Percentiles rank a stretch among this genome's conserved stretches.
Conservation (phyloP, 2,113 vertebrate genomes). For the Ailurus styani region DNA sequence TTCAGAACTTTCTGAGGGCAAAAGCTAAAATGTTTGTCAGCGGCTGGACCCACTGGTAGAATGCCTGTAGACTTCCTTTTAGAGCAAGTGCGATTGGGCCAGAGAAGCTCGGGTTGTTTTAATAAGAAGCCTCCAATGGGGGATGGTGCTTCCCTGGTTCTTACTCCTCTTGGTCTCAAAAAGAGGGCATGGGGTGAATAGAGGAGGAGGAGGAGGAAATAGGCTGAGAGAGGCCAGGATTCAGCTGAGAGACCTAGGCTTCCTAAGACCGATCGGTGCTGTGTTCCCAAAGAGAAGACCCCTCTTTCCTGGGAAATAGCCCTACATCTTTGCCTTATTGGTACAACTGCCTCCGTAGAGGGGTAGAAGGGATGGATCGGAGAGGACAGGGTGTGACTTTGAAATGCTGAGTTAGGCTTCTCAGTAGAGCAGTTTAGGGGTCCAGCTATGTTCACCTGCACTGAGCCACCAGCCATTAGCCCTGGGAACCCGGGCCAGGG, state of each 20-base stretch:
- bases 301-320: background rate
- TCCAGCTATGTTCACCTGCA: background rate
- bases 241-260: background rate
- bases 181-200: background rate
- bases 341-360: background rate
- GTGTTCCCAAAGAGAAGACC: background rate
- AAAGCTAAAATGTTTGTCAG: background rate
- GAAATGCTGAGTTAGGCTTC: background rate
- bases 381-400: background rate
- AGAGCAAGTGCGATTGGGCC: background rate
- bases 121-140: background rate
- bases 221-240: background rate
- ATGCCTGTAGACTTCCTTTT: background rate
- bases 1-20: slow-evolving; percentile 14
- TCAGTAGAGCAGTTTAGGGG: background rate
- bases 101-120: slow-evolving; percentile 4
- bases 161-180: slow-evolving; percentile 3
- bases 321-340: background rate
- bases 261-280: background rate
- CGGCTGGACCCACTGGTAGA: background rate
- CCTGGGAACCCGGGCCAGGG: background rate
- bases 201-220: background rate
- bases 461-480: background rate
- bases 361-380: background rate
- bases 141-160: background rate